Base-by-base conservation (phyloP, 1,140 invertebrate species). In the Listronotus oregonensis region DNA sequence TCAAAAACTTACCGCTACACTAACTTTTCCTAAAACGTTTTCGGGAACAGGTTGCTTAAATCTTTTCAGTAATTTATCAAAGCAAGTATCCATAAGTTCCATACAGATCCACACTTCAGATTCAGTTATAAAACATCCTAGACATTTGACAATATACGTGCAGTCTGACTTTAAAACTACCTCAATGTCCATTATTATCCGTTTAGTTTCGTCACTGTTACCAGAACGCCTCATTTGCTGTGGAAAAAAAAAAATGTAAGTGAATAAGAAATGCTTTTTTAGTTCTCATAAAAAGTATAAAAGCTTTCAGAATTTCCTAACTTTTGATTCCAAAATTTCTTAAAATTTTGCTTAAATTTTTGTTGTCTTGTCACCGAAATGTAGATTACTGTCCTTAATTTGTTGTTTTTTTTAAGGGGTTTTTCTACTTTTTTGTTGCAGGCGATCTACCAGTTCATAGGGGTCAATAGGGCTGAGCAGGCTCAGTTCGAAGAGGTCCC, bases 131-230 rank as follows among this genome's bases (percentile, higher is more conserved):
- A 99, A 97, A 80, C 93, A 98, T 21, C 97, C 97, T 72, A 96
- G 85, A 81, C 96, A 99, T 78, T 95, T 90, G 57, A 99, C 97
- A 73, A 99, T 99, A 80, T 94, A 97, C 15, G 90, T 93, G 84
- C 96, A 99, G 78, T 97, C 95, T 46, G 94, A 97, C 71, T 97
- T 94, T 10, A 97, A 85, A 34, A 99, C 95, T 34, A 99, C 96
- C 79, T 98, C 96, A 68, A 99, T 84, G 82, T 99, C 97, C 95
- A 98, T 99, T 49, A 97, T 91, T 57, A 99, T 98, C 70, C 96
- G 86, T 80, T 98, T 98, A 65, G 96, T 97, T 80, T 99, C 97
- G 79, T 99, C 96, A 12, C 88, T 87, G 78, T 98, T 98, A 11
- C 96, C 94, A 9, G 95, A 97, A 42, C 96, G 86, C 65, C 96